Percentiles rank a stretch among this genome's conserved stretches.
These are phyloP conservation scores for Acanthisitta chloris DNA, from an alignment of 2,113 vertebrate species.

Conservation along the genomic window DNA sequence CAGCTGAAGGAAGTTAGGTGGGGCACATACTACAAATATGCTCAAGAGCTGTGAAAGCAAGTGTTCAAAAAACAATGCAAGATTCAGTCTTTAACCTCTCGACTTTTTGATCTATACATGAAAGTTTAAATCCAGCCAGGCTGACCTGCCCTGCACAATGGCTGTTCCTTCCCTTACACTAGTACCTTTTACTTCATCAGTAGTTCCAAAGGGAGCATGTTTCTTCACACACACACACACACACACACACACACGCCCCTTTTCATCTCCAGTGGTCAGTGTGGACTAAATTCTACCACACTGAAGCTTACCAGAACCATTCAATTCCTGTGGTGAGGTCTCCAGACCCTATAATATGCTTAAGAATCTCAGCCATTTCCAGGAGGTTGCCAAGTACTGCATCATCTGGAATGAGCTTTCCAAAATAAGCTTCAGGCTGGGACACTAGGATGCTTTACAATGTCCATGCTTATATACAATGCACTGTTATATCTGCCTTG, in stretches of 20 bases:
- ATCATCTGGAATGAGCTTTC: not conserved
- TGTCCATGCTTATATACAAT: not conserved
- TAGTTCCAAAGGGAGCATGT: not conserved
- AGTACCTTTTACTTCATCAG: not conserved
- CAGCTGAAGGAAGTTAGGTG: slow-evolving; percentile 61
- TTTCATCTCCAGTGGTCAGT: not conserved
- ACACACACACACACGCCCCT: not conserved
- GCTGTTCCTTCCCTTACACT: slow-evolving; percentile 15
- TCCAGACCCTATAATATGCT: not conserved
- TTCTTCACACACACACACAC: not conserved
- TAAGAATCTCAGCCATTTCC: not conserved
- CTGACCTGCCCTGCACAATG: slow-evolving; percentile 7
- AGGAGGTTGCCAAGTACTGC: not conserved
- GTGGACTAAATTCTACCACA: not conserved
- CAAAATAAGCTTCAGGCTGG: not conserved
- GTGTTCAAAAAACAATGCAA: slow-evolving; percentile 36
- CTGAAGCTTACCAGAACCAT: not conserved
- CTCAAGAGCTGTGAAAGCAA: slow-evolving; percentile 32
- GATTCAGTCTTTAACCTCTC: slow-evolving; percentile 22
- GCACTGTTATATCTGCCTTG: not conserved
- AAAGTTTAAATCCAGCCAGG: slow-evolving; percentile 15
- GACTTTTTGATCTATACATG: slow-evolving; percentile 8
- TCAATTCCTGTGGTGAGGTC: not conserved
- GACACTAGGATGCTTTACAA: not conserved
- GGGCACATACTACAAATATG: slow-evolving; percentile 12